Conservation (phyloP, 2,888 invertebrate genomes). For the Helicoverpa assulta region DNA sequence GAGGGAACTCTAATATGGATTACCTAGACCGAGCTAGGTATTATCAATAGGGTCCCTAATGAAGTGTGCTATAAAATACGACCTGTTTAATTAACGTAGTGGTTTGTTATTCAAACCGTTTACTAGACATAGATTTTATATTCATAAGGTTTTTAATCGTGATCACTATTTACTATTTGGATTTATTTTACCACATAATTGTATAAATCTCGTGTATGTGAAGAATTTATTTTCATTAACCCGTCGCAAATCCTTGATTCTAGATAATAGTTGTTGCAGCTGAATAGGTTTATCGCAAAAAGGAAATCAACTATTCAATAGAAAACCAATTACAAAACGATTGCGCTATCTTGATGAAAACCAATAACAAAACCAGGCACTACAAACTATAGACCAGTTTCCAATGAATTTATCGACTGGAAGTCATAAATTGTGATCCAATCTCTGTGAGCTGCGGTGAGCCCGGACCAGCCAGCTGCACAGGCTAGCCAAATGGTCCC, state of each 20-base stretch:
- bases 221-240: neutral
- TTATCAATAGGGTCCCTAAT: conserved; percentile 44
- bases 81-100: conserved; percentile 31
- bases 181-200: neutral
- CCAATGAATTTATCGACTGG: conserved; percentile 23
- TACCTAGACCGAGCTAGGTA: conserved; percentile 34
- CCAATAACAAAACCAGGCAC: conserved; percentile 21
- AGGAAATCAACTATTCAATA: neutral
- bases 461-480: neutral
- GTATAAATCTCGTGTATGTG: neutral
- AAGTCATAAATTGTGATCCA: conserved; percentile 42
- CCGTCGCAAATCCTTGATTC: no score
- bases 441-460: conserved; percentile 35
- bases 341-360: neutral
- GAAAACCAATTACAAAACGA: conserved; percentile 11
- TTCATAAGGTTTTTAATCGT: neutral
- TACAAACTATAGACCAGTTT: conserved; percentile 10
- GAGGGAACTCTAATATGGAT: conserved; percentile 50
- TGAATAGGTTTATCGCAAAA: no score
- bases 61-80: conserved; percentile 37
- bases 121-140: neutral
- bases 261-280: no score
- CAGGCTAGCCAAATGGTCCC: conserved; percentile 11
- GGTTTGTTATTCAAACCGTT: conserved; percentile 8
- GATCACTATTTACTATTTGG: neutral